Conservation (phyloP, 2,888 invertebrate species). For the Elegia similella region DNA sequence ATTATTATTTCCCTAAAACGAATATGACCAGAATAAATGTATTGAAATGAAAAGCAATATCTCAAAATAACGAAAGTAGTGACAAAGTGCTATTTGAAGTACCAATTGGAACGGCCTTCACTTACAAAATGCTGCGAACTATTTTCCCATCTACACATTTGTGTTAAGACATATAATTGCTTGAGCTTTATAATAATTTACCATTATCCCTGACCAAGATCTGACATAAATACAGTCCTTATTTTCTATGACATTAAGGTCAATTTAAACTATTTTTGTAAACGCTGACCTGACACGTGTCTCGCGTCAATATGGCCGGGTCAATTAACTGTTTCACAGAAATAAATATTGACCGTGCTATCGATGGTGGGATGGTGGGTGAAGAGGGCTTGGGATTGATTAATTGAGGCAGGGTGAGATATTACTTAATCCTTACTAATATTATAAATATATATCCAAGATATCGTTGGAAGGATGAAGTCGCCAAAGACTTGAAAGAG, state of each 20-base stretch:
- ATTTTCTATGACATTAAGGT: neutral
- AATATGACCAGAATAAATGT: no score
- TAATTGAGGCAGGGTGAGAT: neutral
- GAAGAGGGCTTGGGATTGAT: neutral
- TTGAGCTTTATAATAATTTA: neutral
- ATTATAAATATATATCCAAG: no score
- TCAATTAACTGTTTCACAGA: neutral
- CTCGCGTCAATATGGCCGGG: slow-evolving; percentile 3
- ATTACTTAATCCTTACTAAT: neutral
- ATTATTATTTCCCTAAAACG: no score
- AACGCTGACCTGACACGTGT: neutral
- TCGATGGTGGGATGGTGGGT: neutral
- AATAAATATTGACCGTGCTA: slow-evolving; percentile 11
- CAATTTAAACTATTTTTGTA: neutral
- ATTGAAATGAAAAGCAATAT: neutral
- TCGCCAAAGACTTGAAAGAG: no score
- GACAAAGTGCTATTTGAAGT: neutral
- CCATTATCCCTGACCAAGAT: neutral
- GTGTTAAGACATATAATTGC: slow-evolving; percentile 2
- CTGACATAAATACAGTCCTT: neutral
- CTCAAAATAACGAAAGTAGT: neutral
- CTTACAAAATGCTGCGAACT: neutral
- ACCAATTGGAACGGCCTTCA: neutral
- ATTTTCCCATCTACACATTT: neutral
- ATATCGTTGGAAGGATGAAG: no score